Conservation (phyloP, 2,797 vertebrate species). For the Hozukius guyotensis region DNA sequence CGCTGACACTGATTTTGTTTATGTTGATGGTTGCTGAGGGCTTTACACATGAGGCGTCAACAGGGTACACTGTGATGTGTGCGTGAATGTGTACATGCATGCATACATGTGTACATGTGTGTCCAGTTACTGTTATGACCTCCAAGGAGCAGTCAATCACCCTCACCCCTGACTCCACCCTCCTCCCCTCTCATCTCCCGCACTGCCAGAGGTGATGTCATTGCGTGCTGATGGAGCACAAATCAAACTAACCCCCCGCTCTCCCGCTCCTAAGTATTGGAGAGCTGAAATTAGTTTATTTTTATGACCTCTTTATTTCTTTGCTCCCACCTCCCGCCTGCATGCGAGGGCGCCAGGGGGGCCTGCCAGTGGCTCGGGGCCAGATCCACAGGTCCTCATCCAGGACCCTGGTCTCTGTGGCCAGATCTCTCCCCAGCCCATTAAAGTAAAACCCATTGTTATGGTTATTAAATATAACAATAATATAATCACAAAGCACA, state of each 20-base stretch:
- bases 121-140: slow-evolving; percentile 65
- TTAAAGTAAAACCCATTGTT: slow-evolving; percentile 72
- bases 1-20: slow-evolving; percentile 64
- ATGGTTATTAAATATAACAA: slow-evolving; percentile 79
- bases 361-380: slow-evolving; percentile 39
- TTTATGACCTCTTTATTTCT: slow-evolving; percentile 81
- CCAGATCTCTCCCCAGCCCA: slow-evolving; percentile 56
- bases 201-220: slow-evolving; percentile 78
- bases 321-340: slow-evolving; percentile 67
- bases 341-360: slow-evolving; percentile 48
- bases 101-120: slow-evolving; percentile 51
- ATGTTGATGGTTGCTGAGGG: slow-evolving; percentile 67
- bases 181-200: slow-evolving; percentile 57
- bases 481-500: slow-evolving; percentile 68
- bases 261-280: slow-evolving; percentile 52
- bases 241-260: slow-evolving; percentile 73
- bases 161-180: slow-evolving; percentile 49
- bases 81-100: slow-evolving; percentile 8
- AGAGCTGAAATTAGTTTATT: slow-evolving; percentile 79
- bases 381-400: slow-evolving; percentile 58
- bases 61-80: slow-evolving; percentile 30
- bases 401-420: slow-evolving; percentile 28
- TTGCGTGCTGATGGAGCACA: slow-evolving; percentile 70
- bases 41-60: slow-evolving; percentile 65
- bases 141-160: slow-evolving; percentile 62